Percentiles rank a stretch among this genome's conserved stretches.
Evolutionary conservation across 2,888 invertebrate species (phyloP).

Genomic region (Lepidochrysops patricia): DNA sequence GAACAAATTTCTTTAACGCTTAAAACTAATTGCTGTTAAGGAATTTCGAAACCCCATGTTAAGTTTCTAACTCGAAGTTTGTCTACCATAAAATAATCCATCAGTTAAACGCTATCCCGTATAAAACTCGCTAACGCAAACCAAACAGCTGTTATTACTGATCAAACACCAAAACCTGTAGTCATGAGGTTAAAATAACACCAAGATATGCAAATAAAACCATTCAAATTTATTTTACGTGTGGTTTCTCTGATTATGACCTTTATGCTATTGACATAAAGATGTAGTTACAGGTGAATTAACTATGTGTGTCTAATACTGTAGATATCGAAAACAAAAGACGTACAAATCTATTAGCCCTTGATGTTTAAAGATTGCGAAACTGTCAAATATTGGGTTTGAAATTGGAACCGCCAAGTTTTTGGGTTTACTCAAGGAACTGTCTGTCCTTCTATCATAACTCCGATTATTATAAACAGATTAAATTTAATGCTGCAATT

Average conservation of each 20-base stretch:
- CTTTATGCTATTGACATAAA: too few species aligned
- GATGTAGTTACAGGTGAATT: too few species aligned
- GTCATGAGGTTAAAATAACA: slow-evolving; percentile 70
- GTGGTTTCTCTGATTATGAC: too few species aligned
- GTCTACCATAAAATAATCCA: background rate
- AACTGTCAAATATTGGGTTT: background rate
- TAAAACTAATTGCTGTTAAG: background rate
- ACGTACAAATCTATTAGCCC: slow-evolving; percentile 40
- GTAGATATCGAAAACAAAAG: slow-evolving; percentile 52
- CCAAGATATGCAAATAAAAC: slow-evolving; percentile 53
- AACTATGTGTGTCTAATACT: slow-evolving; percentile 60
- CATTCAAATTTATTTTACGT: too few species aligned
- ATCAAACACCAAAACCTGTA: slow-evolving; percentile 64
- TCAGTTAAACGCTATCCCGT: background rate
- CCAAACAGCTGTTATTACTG: slow-evolving; percentile 61
- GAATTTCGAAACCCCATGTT: background rate
- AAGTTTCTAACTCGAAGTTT: slow-evolving; percentile 2
- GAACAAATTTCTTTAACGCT: background rate
- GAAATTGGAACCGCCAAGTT: background rate
- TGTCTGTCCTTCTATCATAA: too few species aligned
- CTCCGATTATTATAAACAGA: too few species aligned
- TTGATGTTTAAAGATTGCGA: slow-evolving; percentile 9
- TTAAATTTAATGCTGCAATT: too few species aligned
- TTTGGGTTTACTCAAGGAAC: background rate
- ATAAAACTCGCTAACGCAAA: background rate